These are phyloP conservation scores for Lysandra bellargus DNA, from an alignment of 2,888 invertebrate species.

Conservation along the genomic window DNA sequence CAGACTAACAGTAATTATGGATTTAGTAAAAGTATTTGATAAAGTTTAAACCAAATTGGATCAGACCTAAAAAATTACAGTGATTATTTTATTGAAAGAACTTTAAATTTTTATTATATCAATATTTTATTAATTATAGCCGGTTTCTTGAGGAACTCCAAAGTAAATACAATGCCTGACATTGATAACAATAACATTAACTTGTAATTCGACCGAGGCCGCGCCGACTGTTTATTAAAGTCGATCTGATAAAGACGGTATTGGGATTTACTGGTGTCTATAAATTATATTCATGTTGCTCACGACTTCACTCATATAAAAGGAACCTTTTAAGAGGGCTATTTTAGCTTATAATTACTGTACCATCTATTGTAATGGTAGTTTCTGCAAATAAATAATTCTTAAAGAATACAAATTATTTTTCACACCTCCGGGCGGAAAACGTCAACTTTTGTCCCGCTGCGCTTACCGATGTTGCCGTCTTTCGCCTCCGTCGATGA, in stretches of 20 bases:
- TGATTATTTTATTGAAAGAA: background rate
- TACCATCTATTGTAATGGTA: no score
- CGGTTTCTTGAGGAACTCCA: background rate
- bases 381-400: no score
- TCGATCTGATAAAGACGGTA: background rate
- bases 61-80: background rate
- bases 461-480: no score
- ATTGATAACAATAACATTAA: slow-evolving; percentile 16
- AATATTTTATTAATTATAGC: background rate
- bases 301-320: background rate
- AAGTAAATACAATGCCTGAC: background rate
- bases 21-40: no score
- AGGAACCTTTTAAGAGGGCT: no score
- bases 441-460: no score
- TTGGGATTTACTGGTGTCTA: background rate
- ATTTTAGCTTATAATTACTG: no score
- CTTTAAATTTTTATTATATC: background rate
- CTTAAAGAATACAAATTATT: no score
- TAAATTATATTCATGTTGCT: background rate
- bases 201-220: slow-evolving; percentile 21
- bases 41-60: no score
- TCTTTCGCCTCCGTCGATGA: no score
- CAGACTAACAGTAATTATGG: no score
- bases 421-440: no score
- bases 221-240: background rate